Evolutionary conservation across 1,140 invertebrate genomes (phyloP).

Genomic region (Cotesia chilonis): DNA sequence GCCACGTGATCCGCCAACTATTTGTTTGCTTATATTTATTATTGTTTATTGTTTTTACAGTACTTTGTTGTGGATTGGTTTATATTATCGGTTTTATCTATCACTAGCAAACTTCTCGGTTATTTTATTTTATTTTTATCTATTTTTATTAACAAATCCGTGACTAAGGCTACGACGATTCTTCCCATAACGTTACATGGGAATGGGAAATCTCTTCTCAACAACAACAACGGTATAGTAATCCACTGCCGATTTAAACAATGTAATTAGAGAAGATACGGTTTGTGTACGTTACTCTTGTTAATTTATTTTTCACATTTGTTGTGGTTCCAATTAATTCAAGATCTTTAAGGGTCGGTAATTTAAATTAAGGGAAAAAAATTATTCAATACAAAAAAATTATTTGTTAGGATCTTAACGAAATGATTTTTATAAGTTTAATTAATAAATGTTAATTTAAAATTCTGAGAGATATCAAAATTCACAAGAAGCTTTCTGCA

Average conservation of each 20-base stretch:
- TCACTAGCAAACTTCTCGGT: not conserved
- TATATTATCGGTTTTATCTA: not conserved
- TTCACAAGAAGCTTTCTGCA: no score
- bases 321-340: constrained; percentile 42
- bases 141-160: not conserved
- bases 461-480: no score
- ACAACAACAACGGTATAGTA: constrained; percentile 8
- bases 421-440: no score
- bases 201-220: constrained; percentile 19
- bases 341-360: constrained; percentile 30
- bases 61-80: not conserved
- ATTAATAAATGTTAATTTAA: no score
- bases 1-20: no score
- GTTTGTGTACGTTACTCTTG: no score
- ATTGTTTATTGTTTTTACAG: no score
- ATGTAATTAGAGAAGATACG: constrained; percentile 42
- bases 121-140: constrained; percentile 6
- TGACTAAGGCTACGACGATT: constrained; percentile 22
- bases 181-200: constrained; percentile 11
- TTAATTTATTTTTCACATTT: no score
- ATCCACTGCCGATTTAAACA: constrained; percentile 40
- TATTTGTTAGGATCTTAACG: no score
- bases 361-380: constrained; percentile 1
- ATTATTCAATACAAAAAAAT: no score
- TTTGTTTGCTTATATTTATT: no score